These are phyloP conservation scores for Papilio dardanus DNA, from an alignment of 1,140 invertebrate genomes.

Conservation along the genomic window DNA sequence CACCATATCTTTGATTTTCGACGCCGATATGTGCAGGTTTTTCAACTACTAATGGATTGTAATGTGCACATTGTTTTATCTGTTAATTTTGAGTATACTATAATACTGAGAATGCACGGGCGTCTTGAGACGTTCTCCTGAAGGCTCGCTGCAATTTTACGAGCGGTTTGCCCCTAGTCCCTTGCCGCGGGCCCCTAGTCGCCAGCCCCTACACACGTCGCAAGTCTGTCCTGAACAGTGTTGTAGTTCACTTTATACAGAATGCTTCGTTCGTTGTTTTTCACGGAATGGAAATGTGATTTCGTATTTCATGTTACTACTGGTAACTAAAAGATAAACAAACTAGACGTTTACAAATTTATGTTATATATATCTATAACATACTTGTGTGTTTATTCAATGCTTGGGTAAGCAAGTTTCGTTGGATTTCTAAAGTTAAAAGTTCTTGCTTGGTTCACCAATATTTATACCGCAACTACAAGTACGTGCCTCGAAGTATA, in stretches of 20 bases:
- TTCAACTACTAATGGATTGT: not conserved
- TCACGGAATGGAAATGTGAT: not conserved
- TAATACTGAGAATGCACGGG: slow-evolving; percentile 72
- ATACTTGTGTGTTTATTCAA: not conserved
- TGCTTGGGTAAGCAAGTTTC: not conserved
- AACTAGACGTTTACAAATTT: not conserved
- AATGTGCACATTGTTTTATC: slow-evolving; percentile 35
- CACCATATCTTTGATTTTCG: not conserved
- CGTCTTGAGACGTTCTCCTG: slow-evolving; percentile 77
- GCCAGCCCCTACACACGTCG: slow-evolving; percentile 52
- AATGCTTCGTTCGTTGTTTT: slow-evolving; percentile 35
- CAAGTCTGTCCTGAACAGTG: slow-evolving; percentile 51
- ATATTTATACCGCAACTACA: too few species aligned
- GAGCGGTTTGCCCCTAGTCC: slow-evolving; percentile 68
- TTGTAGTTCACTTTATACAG: slow-evolving; percentile 44
- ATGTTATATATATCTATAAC: not conserved
- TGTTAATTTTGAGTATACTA: slow-evolving; percentile 49
- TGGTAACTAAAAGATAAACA: not conserved
- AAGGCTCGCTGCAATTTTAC: slow-evolving; percentile 77
- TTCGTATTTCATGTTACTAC: not conserved
- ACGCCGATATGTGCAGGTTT: too few species aligned
- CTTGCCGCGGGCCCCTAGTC: slow-evolving; percentile 37
- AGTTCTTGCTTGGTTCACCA: too few species aligned
- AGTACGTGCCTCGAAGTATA: too few species aligned
- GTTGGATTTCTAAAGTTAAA: too few species aligned